A percentile compares a stretch with the other conserved stretches of the same genome.
These are phyloP conservation scores for Tinea semifulvella DNA, from an alignment of 2,888 invertebrate species.

Conservation along the genomic window DNA sequence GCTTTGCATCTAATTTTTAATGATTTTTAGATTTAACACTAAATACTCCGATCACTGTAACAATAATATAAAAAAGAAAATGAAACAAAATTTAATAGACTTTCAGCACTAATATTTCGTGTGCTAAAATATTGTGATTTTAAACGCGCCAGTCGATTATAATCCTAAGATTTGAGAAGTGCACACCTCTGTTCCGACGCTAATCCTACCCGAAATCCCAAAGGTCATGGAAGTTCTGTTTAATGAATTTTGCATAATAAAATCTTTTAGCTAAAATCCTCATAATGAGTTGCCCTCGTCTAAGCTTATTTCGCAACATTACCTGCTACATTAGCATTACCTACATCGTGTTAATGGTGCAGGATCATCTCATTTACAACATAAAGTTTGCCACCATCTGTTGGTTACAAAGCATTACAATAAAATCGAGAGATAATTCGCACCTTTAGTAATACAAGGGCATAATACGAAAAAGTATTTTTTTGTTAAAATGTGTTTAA, in stretches of 20 bases:
- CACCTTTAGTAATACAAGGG: too few species aligned
- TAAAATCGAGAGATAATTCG: too few species aligned
- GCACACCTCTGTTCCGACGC: background rate
- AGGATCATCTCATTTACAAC: conserved; percentile 4
- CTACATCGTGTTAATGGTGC: conserved; percentile 1
- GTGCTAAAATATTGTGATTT: too few species aligned
- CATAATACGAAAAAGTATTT: too few species aligned
- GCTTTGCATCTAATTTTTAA: too few species aligned
- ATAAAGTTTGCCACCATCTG: background rate
- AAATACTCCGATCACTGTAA: too few species aligned
- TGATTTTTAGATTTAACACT: too few species aligned
- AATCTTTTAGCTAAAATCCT: background rate
- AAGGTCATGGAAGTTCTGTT: conserved; percentile 6
- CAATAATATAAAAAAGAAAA: too few species aligned
- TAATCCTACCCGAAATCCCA: background rate
- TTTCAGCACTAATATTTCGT: too few species aligned
- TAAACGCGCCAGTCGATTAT: background rate
- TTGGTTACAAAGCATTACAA: conserved; percentile 11
- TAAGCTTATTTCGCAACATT: conserved; percentile 1
- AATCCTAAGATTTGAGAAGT: background rate
- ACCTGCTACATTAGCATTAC: conserved; percentile 7
- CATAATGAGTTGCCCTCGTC: conserved; percentile 1
- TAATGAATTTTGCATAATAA: conserved; percentile 3
- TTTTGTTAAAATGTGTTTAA: too few species aligned
- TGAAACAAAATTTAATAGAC: too few species aligned